These are phyloP conservation scores for Microctenopoma steveboyesi DNA, from an alignment of 2,797 vertebrate genomes.

Conservation along the genomic window DNA sequence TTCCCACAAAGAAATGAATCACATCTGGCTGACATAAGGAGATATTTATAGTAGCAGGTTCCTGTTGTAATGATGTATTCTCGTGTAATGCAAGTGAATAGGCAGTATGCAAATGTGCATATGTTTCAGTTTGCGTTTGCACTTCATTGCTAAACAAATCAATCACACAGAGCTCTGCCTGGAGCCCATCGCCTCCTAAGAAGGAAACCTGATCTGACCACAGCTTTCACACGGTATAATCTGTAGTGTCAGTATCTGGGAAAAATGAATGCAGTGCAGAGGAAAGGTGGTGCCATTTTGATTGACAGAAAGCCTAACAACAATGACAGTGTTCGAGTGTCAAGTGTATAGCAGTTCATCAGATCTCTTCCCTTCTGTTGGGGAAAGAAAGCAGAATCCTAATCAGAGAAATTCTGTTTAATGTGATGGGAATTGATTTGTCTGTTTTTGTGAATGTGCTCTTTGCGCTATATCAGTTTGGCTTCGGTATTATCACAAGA, in stretches of 20 bases:
- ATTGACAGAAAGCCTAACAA: conserved; percentile 19
- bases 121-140: conserved; percentile 3
- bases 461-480: conserved; percentile 28
- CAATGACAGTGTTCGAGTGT: not conserved
- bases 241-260: conserved; percentile 20
- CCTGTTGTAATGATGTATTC: not conserved
- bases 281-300: not conserved
- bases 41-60: not conserved
- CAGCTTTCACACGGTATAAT: conserved; percentile 2
- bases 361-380: conserved; percentile 1
- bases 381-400: not conserved
- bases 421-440: conserved; percentile 10
- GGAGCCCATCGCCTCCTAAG: conserved; percentile 1
- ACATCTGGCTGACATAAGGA: not conserved
- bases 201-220: not conserved
- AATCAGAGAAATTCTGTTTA: conserved; percentile 32
- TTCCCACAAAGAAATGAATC: conserved; percentile 5
- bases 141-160: not conserved
- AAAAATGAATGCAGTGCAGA: conserved; percentile 38
- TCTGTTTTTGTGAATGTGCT: conserved; percentile 25
- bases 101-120: not conserved
- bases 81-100: not conserved
- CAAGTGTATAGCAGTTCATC: not conserved
- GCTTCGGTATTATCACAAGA: conserved; percentile 40
- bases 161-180: not conserved